Evolutionary conservation across 1,140 invertebrate species (phyloP), one percentile per base, ranked within the genome.

Genomic region (Nasonia vitripennis): DNA sequence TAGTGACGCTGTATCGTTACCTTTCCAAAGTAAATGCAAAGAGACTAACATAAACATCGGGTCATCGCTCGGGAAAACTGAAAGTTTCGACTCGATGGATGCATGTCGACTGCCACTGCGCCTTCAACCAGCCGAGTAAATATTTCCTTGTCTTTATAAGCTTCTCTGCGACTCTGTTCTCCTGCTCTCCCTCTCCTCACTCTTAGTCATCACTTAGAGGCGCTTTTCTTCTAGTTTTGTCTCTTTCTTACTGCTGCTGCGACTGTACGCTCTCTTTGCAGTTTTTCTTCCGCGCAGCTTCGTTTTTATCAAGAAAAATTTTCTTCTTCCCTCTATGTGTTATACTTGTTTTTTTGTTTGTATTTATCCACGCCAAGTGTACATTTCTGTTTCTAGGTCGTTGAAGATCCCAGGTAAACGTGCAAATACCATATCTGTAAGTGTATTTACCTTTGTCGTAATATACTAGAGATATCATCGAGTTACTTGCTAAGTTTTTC

Each of bases 31-130:
- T 73, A 70, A 78, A 84, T 78, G 10, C n/a, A 27, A 70, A 67
- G 74, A 67, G 74, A 67, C 74, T 20, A 78, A 70, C 74, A 84
- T 78, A 84, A 84, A 84, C 82, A 84, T 62, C 14, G 74, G 62
- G 74, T 45, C 51, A 84, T 62, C 37, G 1, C 23, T 62, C 34
- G n/a, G 55, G 77, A 84, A 51, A 84, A 84, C 34, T 84, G 31
- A 74, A 83, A 55, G 51, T 34, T 27, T 78, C 27, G 77, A 10
- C 77, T 34, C 12, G 9, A 23, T 62, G 23, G 51, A 37, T 7
- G 14, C 37, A 82, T 17, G 68, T 55, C 37, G n/a, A 45, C 27
- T 45, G 51, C 17, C 20, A 55, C 51, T 55, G 20, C 45, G 68
- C 68, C 17, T 82, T 71, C 70, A 75, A 34, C 34, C 27, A 41